These are phyloP conservation scores for Cyclargus thomasi DNA, from an alignment of 1,140 invertebrate species.

Conservation along the genomic window DNA sequence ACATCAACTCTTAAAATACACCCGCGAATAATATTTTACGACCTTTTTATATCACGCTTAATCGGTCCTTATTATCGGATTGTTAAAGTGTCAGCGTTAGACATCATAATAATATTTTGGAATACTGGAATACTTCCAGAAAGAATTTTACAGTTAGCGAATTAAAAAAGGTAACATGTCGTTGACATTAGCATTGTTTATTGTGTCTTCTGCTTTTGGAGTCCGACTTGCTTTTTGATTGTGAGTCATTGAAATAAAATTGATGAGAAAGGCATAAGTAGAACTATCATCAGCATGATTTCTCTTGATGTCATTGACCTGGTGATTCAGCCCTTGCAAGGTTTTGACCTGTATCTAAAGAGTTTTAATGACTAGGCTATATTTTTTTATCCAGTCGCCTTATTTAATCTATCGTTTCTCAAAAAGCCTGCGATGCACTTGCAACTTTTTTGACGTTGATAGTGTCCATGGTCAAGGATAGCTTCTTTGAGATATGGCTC, in stretches of 20 bases:
- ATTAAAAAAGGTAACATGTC: slow-evolving; percentile 35
- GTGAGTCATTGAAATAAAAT: slow-evolving; percentile 24
- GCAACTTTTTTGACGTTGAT: too few species aligned
- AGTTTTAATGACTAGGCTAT: too few species aligned
- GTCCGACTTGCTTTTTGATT: slow-evolving; percentile 32
- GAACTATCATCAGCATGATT: slow-evolving; percentile 3
- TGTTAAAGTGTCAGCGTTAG: neutral
- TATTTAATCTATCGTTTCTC: too few species aligned
- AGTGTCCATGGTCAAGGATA: too few species aligned
- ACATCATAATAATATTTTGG: slow-evolving; percentile 11
- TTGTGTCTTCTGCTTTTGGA: slow-evolving; percentile 35
- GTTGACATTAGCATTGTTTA: slow-evolving; percentile 62
- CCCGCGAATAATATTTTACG: neutral
- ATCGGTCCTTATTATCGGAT: neutral
- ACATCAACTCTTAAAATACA: neutral
- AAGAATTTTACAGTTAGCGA: slow-evolving; percentile 4
- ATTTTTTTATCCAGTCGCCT: too few species aligned
- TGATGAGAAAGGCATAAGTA: slow-evolving; percentile 9
- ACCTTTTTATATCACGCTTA: neutral
- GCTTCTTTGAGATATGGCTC: too few species aligned
- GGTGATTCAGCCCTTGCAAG: neutral
- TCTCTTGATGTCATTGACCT: neutral
- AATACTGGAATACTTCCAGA: neutral
- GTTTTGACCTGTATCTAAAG: too few species aligned
- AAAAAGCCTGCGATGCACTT: too few species aligned